Base-by-base conservation (phyloP, 2,888 invertebrate species). In the Nycteola revayana region DNA sequence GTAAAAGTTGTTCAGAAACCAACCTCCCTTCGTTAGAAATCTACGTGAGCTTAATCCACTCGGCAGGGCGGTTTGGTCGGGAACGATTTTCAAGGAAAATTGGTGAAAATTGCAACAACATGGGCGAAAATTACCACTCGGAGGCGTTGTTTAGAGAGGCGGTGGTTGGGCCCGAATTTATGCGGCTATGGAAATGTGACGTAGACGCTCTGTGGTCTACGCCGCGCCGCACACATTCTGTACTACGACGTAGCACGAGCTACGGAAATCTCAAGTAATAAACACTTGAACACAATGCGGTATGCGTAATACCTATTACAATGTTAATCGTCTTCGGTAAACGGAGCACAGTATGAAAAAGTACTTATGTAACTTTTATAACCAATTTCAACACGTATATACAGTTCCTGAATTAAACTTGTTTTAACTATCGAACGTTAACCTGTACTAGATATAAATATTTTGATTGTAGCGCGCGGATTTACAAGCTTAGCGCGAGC, bases 21-120 rank as follows among this genome's bases (percentile, higher is more conserved):
- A 83, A 80, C 76, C 78, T 70, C 74, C 80, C 79, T 86, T 87
- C 87, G 84, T 88, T 88, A 86, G 85, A 80, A 84, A 85, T 83
- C 84, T 87, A 87, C 87, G 87, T 87, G 87, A 86, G 87, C 77
- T 86, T 86, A 87, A 86, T 84, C 76, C 79, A 79, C 73, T 84
- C 70, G 67, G 61, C 54, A 56, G 66, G 71, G 74, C 63, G 73
- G 67, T 72, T 69, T 60, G 60, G 68, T 66, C 57, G 70, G 59
- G 67, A 75, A 70, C 77, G 78, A 83, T 83, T 82, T 81, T 72
- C 66, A 58, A 56, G 64, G 73, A 71, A 80, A 85, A 85, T 84
- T 85, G 80, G 75, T 76, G 83, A 84, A 85, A 86, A 87, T 86
- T 85, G 80, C 83, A 84, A 80, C 82, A 83, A 83, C 80, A 81